Evolutionary conservation across 2,113 vertebrate species (phyloP).

Genomic region (Rhea americana): DNA sequence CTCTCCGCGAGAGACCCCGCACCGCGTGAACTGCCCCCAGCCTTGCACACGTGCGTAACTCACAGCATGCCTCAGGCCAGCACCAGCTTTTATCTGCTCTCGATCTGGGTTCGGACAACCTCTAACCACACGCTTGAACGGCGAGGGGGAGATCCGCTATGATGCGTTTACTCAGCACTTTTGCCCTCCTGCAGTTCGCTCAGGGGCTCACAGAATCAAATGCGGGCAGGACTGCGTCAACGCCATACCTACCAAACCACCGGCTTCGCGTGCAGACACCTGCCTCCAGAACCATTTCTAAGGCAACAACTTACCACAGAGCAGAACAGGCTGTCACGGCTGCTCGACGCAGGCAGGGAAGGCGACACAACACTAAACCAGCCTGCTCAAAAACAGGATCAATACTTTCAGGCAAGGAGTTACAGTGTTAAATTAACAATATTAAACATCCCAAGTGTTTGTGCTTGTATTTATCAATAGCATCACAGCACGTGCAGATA

Average conservation of each 20-base stretch:
- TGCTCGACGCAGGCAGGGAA: background rate
- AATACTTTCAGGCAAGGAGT: background rate
- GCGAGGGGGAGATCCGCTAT: background rate
- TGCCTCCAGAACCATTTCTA: background rate
- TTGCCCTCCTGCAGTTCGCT: background rate
- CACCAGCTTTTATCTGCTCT: background rate
- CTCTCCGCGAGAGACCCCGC: background rate
- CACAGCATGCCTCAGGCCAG: background rate
- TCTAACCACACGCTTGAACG: background rate
- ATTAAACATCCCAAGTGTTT: background rate
- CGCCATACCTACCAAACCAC: background rate
- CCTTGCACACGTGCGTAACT: background rate
- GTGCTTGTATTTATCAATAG: background rate
- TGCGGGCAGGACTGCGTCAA: background rate
- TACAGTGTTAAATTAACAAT: background rate
- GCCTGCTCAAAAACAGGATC: background rate
- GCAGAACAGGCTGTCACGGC: background rate
- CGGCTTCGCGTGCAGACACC: background rate
- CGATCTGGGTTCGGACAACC: background rate
- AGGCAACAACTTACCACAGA: background rate
- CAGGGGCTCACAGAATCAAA: background rate
- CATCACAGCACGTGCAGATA: background rate
- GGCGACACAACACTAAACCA: background rate
- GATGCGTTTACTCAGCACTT: fast-evolving
- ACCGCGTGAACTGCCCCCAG: background rate